Percentiles rank a stretch among this genome's conserved stretches.
phyloP scores from a whole-genome alignment of 1,140 invertebrate genomes.

The Brachionus calyciflorus region DNA sequence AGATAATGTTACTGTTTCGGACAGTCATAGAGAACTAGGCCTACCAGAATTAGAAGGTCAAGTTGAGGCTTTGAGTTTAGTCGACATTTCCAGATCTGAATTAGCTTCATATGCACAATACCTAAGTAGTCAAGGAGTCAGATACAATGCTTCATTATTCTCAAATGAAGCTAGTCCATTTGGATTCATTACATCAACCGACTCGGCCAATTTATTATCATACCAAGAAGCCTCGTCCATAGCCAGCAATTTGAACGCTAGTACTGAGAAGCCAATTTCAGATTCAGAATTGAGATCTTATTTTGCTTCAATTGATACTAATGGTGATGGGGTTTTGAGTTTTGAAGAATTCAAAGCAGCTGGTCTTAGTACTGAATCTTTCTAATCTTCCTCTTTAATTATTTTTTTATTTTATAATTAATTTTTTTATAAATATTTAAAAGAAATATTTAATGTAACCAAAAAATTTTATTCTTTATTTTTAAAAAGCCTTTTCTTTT shows the following conservation, averaged over 20 bases:
- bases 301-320: constrained; percentile 23
- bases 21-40: constrained; percentile 14
- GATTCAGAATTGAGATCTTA: constrained; percentile 33
- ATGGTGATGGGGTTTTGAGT: constrained; percentile 5
- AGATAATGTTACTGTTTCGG: neutral
- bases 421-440: no score
- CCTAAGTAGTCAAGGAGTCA: neutral
- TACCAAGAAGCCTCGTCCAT: neutral
- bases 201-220: constrained; percentile 1
- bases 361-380: neutral
- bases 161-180: constrained; percentile 37
- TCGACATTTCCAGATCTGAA: neutral
- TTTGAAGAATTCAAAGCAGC: constrained; percentile 30
- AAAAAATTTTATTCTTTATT: no score
- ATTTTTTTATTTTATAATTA: no score
- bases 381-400: no score
- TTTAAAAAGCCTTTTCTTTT: no score
- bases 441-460: no score
- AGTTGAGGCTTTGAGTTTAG: constrained; percentile 23
- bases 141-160: constrained; percentile 27
- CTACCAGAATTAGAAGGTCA: constrained; percentile 24
- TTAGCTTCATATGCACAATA: constrained; percentile 10
- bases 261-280: constrained; percentile 9
- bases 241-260: neutral
- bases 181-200: constrained; percentile 1